A percentile compares a stretch with the other conserved stretches of the same genome.
Evolutionary conservation across 2,888 invertebrate species (phyloP).

Genomic region (Apamea monoglypha): DNA sequence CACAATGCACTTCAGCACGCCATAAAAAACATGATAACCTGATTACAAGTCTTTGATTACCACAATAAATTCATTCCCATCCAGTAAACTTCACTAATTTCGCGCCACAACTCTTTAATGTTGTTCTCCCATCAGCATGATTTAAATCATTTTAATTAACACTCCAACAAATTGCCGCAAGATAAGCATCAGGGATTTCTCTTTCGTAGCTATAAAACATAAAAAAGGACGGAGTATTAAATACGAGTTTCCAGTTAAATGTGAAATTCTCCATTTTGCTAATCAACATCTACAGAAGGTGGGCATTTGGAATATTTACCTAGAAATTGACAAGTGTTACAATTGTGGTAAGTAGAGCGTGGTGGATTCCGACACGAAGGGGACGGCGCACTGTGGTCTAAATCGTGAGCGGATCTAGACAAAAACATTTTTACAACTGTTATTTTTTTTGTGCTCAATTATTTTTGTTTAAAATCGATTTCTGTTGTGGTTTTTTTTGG

Average conservation of each 20-base stretch:
- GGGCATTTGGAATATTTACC: conserved; percentile 83
- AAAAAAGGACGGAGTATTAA: conserved; percentile 40
- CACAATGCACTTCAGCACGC: conserved; percentile 9
- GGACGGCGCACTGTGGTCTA: conserved; percentile 64
- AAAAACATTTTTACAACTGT: conserved; percentile 26
- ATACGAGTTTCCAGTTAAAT: conserved; percentile 46
- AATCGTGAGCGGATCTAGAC: conserved; percentile 54
- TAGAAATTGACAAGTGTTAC: conserved; percentile 88
- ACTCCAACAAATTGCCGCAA: conserved; percentile 38
- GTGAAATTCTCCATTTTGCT: conserved; percentile 29
- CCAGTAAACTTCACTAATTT: conserved; percentile 13
- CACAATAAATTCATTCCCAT: conserved; percentile 23
- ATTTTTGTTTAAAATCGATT: conserved; percentile 18
- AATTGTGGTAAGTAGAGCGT: conserved; percentile 84
- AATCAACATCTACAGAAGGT: conserved; percentile 52
- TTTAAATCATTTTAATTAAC: conserved; percentile 47
- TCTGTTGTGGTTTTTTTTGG: conserved; percentile 18
- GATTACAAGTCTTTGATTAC: conserved; percentile 9
- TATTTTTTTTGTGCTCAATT: not conserved
- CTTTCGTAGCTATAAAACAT: conserved; percentile 51
- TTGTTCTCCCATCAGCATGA: conserved; percentile 42
- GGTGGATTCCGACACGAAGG: conserved; percentile 86
- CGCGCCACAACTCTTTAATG: not conserved
- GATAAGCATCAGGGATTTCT: conserved; percentile 51
- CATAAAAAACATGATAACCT: conserved; percentile 5